Evolutionary conservation across 2,113 vertebrate genomes (phyloP), one percentile per base, ranked within the genome.

Genomic region (Phyllostomus hastatus): DNA sequence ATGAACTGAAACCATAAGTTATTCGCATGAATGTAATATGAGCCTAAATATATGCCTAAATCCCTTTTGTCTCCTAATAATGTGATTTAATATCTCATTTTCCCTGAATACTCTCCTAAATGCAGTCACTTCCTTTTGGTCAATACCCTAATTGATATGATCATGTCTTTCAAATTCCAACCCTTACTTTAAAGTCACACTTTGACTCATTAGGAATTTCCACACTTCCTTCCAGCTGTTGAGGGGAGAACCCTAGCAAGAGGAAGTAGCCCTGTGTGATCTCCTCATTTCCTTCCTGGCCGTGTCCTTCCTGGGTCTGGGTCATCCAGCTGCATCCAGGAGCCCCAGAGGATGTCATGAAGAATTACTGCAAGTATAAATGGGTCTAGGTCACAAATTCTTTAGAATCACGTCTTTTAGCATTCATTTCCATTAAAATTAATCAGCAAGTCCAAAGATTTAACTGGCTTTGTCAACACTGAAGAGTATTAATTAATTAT

Each of bases 261-360:
- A 95, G 97, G 97, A 97, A 97, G 87, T 57, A 73, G 52, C 26
- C 20, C 4, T 31, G 31, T 70, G 28, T 33, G 67, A 64, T 57
- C n/a, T 33, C 54, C 43, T 10, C 46, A 52, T 73, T 91, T 97
- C 97, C 96, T 97, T 97, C 96, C 95, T 95, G 83, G 64, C 76
- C 48, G 57, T 79, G 91, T 83, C 86, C 48, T 64, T 97, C 82
- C 75, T 80, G 61, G 81, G 95, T 88, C 85, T 91, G 88, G 95
- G 94, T 97, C 92, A 97, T 70, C 93, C 96, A 97, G 97, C 94
- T 97, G 97, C 87, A 78, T 93, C 96, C 93, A 96, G 87, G 31
- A 75, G 69, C 79, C 97, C 35, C 90, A 91, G 75, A 94, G 95
- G 93, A 94, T 83, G 28, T 61, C 3, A 1, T 43, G 79, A 75